Base-by-base conservation (phyloP, 1,140 invertebrate species). In the Grapholita molesta region DNA sequence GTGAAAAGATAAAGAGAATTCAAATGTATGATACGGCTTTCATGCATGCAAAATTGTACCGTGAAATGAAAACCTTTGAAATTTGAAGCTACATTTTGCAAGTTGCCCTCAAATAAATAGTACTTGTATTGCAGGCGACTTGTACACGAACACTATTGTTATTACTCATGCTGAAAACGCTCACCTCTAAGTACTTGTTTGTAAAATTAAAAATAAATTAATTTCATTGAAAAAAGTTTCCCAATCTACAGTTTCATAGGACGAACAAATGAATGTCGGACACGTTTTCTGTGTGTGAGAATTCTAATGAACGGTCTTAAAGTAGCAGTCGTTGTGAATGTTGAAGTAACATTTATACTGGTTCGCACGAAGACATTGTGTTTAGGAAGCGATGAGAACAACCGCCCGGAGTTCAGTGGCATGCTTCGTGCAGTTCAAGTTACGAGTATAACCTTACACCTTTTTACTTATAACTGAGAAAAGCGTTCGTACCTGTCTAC, bases 401-500 rank as follows among this genome's bases (percentile, higher is more conserved):
- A 12, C 7, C 6, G 6, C 8, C n/a, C 24, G 2, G 35, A 21
- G 35, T 23, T 66, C 64, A 66, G 24, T 66, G 35, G 18, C 64
- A 66, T 66, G 21, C 18, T 21, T 11, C 33, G 64, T 66, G 21
- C 64, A 18, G 64, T 35, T 24, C 35, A 38, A 66, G 32, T 35
- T 23, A 32, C 18, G 33, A 28, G 28, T 65, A 6, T 21, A n/a
- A 65, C 64, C 28, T 28, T 65, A 33, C 21, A 48, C 7, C 42
- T 48, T 48, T 48, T 21, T 21, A 48, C 15, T 18, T 18, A 15
- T 21, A 48, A 48, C n/a, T 67, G 70, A 68, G 48, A 57, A 53
- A 70, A 70, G 67, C 68, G 24, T 35, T 79, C 82, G 80, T 73
- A 90, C 88, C 97, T 94, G 88, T 98, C 97, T 23, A 97, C 92